A percentile compares a stretch with the other conserved stretches of the same genome.
These are phyloP conservation scores for Malachius bipustulatus DNA, from an alignment of 2,888 invertebrate genomes.

Conservation along the genomic window DNA sequence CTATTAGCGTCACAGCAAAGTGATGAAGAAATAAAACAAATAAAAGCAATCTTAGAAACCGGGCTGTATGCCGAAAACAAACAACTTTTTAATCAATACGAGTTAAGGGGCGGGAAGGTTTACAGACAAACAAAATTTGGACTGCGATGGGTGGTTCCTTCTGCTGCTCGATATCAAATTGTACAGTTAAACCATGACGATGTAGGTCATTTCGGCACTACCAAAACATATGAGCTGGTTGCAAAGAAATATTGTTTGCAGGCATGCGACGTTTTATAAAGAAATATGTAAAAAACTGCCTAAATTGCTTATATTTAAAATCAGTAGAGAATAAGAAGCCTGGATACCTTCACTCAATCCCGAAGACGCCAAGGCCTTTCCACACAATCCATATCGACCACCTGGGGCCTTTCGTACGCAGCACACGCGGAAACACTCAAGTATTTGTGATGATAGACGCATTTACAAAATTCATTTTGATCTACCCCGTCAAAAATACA, in stretches of 20 bases:
- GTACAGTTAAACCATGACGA: slow-evolving; percentile 18
- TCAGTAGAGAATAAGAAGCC: slow-evolving; percentile 19
- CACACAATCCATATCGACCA: slow-evolving; percentile 24
- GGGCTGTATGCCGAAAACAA: no score
- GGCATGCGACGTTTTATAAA: slow-evolving; percentile 20
- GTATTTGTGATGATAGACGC: slow-evolving; percentile 23
- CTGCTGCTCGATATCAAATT: slow-evolving; percentile 16
- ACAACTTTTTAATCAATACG: slow-evolving; percentile 14
- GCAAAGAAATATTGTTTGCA: slow-evolving; percentile 24
- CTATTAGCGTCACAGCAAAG: slow-evolving; percentile 17
- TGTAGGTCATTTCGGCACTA: slow-evolving; percentile 24
- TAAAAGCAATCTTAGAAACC: slow-evolving; percentile 18
- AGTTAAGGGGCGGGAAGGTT: slow-evolving; percentile 19
- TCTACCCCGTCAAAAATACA: slow-evolving; percentile 19
- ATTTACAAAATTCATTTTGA: slow-evolving; percentile 22
- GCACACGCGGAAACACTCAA: slow-evolving; percentile 14
- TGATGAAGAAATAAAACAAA: slow-evolving; percentile 18
- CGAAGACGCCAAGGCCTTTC: slow-evolving; percentile 22
- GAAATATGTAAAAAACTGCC: slow-evolving; percentile 21
- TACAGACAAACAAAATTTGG: slow-evolving; percentile 16
- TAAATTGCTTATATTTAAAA: slow-evolving; percentile 23
- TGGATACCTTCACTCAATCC: slow-evolving; percentile 22
- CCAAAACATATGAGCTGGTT: slow-evolving; percentile 22
- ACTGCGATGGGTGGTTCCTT: slow-evolving; percentile 19
- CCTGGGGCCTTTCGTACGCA: slow-evolving; percentile 20